phyloP scores from a whole-genome alignment of 2,888 invertebrate species.

The Watsonalla cultraria region DNA sequence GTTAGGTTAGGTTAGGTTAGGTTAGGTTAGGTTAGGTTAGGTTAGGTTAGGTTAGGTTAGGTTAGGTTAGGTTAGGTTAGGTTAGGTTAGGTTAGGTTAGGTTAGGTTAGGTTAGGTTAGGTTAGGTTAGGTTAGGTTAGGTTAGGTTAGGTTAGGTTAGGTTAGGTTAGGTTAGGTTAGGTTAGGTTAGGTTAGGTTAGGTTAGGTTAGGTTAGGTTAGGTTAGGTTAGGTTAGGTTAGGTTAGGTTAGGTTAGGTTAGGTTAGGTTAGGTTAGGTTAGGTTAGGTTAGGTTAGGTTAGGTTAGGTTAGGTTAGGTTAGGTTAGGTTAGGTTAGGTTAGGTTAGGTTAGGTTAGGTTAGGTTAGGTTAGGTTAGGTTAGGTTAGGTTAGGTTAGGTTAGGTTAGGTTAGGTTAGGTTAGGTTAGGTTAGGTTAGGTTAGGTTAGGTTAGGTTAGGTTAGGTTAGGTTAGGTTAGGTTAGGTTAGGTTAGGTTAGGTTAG shows the following conservation, averaged over 20 bases:
- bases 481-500: constrained; percentile 4
- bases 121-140: no score
- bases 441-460: constrained; percentile 6
- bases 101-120: constrained; percentile 6
- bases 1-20: constrained; percentile 9
- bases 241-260: constrained; percentile 1
- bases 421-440: no score
- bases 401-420: no score
- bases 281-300: neutral
- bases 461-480: no score
- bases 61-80: constrained; percentile 9
- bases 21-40: constrained; percentile 8
- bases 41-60: constrained; percentile 9
- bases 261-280: constrained; percentile 1
- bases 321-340: neutral
- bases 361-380: constrained; percentile 6
- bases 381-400: no score
- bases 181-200: constrained; percentile 14
- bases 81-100: constrained; percentile 6
- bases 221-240: constrained; percentile 1
- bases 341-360: constrained; percentile 2
- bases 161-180: constrained; percentile 12
- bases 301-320: neutral
- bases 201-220: constrained; percentile 5
- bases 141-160: constrained; percentile 5